Percentiles rank a stretch among this genome's conserved stretches.
These are phyloP conservation scores for Pachypeltis micranthus DNA, from an alignment of 1,140 invertebrate species.

Conservation along the genomic window DNA sequence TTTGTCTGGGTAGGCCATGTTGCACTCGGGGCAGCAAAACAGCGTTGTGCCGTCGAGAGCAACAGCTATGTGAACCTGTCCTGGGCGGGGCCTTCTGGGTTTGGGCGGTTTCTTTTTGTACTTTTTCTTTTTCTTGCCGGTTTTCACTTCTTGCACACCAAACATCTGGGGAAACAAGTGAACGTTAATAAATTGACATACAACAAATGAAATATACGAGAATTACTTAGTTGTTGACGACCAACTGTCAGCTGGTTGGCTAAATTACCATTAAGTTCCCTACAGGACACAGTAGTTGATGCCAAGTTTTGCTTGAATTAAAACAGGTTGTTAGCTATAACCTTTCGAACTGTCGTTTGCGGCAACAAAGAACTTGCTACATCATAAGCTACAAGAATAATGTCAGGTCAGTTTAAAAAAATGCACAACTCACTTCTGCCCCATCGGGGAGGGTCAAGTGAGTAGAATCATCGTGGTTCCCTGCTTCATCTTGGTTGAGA, in stretches of 20 bases:
- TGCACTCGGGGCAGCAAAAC: constrained; percentile 74
- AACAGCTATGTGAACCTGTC: constrained; percentile 67
- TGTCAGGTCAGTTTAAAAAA: no score
- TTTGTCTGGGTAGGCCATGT: constrained; percentile 72
- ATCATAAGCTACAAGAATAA: not conserved
- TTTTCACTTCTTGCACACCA: constrained; percentile 35
- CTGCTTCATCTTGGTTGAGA: constrained; percentile 33
- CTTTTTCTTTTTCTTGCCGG: constrained; percentile 57
- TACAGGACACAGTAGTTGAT: no score
- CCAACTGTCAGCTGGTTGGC: no score
- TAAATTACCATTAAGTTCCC: no score
- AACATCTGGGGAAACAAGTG: not conserved
- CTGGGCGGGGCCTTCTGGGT: constrained; percentile 37
- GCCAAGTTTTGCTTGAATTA: no score
- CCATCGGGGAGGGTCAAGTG: constrained; percentile 1
- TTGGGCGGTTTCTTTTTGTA: constrained; percentile 68
- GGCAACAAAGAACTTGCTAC: not conserved
- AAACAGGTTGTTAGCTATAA: no score
- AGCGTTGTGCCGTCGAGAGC: constrained; percentile 68
- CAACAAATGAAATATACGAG: no score
- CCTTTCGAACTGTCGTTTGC: no score
- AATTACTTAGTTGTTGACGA: no score
- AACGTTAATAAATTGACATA: no score
- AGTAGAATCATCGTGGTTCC: constrained; percentile 16
- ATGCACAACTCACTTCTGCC: constrained; percentile 6